A percentile compares a stretch with the other conserved stretches of the same genome.
Conservation (phyloP, 2,888 invertebrate genomes). For the Eueremaeus valkanovi region DNA sequence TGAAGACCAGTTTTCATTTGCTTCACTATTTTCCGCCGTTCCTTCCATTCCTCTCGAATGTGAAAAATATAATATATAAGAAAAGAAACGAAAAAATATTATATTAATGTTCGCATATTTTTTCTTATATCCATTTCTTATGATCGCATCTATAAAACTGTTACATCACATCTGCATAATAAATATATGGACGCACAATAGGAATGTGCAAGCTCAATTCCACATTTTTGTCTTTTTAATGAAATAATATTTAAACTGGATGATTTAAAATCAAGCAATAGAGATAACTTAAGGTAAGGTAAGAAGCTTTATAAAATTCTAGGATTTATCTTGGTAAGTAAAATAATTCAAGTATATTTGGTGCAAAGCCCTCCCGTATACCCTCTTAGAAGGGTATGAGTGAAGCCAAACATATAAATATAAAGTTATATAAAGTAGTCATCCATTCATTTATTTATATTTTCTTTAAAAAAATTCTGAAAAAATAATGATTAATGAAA, state of each 20-base stretch:
- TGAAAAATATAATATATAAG: not conserved
- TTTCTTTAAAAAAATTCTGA: not conserved
- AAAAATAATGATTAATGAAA: not conserved
- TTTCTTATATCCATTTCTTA: not conserved
- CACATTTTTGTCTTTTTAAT: too few species aligned
- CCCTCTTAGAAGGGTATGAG: not conserved
- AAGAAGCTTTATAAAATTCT: too few species aligned
- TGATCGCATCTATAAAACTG: not conserved
- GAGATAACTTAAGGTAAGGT: too few species aligned
- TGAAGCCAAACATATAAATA: not conserved
- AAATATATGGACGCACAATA: too few species aligned
- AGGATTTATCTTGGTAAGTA: too few species aligned
- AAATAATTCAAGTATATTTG: too few species aligned
- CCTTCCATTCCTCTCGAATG: not conserved
- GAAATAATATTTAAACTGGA: too few species aligned
- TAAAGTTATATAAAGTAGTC: not conserved
- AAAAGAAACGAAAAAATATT: not conserved
- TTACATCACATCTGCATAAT: not conserved
- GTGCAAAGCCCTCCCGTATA: too few species aligned
- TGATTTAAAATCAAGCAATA: too few species aligned
- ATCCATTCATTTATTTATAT: not conserved
- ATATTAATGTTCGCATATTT: not conserved
- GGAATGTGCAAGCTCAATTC: too few species aligned
- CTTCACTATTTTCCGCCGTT: not conserved
- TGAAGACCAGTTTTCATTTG: not conserved